phyloP scores from a whole-genome alignment of 1,140 invertebrate genomes.

The Diachasmimorpha longicaudata region DNA sequence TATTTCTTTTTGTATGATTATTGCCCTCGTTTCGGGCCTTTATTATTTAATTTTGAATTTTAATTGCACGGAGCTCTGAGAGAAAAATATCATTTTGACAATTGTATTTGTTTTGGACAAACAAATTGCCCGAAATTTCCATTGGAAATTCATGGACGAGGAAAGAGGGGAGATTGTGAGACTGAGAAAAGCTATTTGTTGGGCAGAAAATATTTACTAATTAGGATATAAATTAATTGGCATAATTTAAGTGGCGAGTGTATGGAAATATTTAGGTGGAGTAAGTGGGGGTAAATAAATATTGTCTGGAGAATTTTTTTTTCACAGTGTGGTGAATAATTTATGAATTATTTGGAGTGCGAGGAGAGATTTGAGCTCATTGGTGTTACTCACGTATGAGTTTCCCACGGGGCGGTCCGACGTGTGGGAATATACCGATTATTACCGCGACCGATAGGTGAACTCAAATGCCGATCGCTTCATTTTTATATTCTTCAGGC shows the following conservation, averaged over 20 bases:
- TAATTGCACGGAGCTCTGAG: no score
- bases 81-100: no score
- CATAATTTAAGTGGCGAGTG: no score
- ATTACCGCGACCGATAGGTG: conserved; percentile 55
- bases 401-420: conserved; percentile 58
- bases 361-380: neutral
- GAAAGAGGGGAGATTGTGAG: no score
- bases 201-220: no score
- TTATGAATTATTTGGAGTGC: conserved; percentile 1
- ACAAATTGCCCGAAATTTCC: no score
- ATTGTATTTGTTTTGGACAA: no score
- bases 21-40: neutral
- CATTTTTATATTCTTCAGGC: conserved; percentile 58
- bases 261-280: no score
- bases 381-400: conserved; percentile 54
- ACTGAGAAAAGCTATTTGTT: no score
- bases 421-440: conserved; percentile 60
- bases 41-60: neutral
- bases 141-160: no score
- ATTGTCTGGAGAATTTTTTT: no score
- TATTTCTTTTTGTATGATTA: neutral
- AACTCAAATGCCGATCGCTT: conserved; percentile 36
- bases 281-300: neutral
- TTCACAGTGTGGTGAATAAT: neutral
- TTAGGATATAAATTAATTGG: no score